Evolutionary conservation across 2,888 invertebrate species (phyloP).

Genomic region (Perdita meconis): DNA sequence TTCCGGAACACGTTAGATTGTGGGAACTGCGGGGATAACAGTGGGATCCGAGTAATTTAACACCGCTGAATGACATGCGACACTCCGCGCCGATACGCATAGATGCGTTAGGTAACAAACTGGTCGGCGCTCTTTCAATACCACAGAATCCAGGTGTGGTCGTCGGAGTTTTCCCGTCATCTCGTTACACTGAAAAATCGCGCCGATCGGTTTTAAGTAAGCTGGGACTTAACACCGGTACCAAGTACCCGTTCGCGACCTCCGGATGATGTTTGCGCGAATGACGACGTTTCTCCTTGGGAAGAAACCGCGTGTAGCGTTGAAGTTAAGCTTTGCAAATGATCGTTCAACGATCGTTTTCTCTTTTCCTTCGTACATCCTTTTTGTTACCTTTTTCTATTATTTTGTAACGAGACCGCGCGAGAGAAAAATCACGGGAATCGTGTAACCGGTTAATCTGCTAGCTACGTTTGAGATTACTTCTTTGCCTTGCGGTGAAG

Average conservation of each 20-base stretch:
- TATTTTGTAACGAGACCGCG: not conserved
- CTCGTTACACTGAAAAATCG: constrained; percentile 36
- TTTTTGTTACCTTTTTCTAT: not conserved
- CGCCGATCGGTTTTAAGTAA: constrained; percentile 12
- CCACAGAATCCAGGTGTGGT: constrained; percentile 71
- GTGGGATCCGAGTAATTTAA: constrained; percentile 70
- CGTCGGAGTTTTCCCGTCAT: constrained; percentile 46
- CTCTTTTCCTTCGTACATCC: too few relatives aligned
- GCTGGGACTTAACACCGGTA: not conserved
- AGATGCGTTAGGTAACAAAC: constrained; percentile 72
- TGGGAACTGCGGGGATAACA: constrained; percentile 65
- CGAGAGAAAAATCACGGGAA: too few relatives aligned
- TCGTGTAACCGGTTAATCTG: not conserved
- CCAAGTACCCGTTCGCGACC: not conserved
- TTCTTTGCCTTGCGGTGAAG: constrained; percentile 1
- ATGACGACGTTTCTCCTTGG: not conserved
- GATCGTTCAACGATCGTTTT: not conserved
- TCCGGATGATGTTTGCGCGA: too few relatives aligned
- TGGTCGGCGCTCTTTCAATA: constrained; percentile 69
- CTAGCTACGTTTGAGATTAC: constrained; percentile 8
- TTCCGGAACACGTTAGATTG: constrained; percentile 53
- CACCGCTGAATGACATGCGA: constrained; percentile 72
- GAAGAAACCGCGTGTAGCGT: too few relatives aligned
- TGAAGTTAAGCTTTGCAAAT: too few relatives aligned
- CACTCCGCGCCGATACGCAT: constrained; percentile 59